Base-by-base conservation (phyloP, 2,113 vertebrate species). In the Noctilio leporinus region DNA sequence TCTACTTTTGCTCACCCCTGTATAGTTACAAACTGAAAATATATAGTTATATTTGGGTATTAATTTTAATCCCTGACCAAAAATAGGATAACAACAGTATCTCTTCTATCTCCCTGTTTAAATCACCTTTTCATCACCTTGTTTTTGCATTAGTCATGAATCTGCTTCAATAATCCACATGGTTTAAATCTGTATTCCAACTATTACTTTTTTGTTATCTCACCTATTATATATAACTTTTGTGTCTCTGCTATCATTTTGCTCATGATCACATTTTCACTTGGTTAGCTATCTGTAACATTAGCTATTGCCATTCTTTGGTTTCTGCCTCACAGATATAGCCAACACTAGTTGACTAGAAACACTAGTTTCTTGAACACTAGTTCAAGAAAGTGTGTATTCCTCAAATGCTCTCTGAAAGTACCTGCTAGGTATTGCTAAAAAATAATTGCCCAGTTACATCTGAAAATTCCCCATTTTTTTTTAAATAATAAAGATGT, bases 101-200 rank as follows among this genome's bases (percentile, higher is more conserved):
- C 26, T 92, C 86, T 51, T 43, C 86, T n/a, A 62, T 49, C 26
- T 1, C 43, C n/a, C 47, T 91, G 1, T 88, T 96, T 94, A 91
- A 91, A 84, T 93, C 53, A 83, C 47, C 88, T 85, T 82, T 89
- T 94, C 53, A 72, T 86, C n/a, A 49, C 59, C 47, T 91, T 59
- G 49, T 49, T 53, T 95, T 91, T 95, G 67, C 55, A 82, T 91
- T 94, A 91, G 86, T 95, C 43, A 89, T 91, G 53, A 94, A 96
- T 28, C 26, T 88, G 69, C 12, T 96, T 82, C 93, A 88, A 43
- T 85, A 83, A 85, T 73, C 45, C 59, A 85, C 93, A 91, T 91
- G 72, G 65, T 40, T 95, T 51, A 76, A 94, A 80, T 88, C 85
- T 93, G 51, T 88, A 87, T 91, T 93, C 53, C 15, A 91, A 62